Base-by-base conservation (phyloP, 2,797 vertebrate species). In the Poliocrania exsul region DNA sequence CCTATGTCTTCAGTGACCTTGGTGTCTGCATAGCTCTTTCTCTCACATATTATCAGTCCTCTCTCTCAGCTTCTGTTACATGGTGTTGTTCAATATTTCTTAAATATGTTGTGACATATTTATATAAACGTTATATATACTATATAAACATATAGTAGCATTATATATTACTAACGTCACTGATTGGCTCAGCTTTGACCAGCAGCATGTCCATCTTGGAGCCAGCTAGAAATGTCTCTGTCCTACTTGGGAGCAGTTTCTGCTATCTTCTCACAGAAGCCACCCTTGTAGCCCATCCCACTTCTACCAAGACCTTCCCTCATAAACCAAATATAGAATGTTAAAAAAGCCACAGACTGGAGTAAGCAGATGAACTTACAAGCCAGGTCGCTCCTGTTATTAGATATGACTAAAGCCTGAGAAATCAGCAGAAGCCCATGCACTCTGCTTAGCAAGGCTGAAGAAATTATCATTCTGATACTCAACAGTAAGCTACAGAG, bases 271-370 rank as follows among this genome's bases (percentile, higher is more conserved):
- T 82, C 12, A 17, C 16, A 57, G 38, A 83, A 71, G 20, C 2
- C 11, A 13, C 10, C 6, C 7, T 38, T 71, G 24, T n/a, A 66
- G 37, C 5, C 7, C 6, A 20, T 15, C 2, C 2, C 8, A 2
- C 9, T 35, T 24, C 31, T 51, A 20, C 6, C 14, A 66, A 80
- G 62, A 49, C 5, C 33, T 75, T 90, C 28, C 14, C 16, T 44
- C 5, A 31, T 26, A 78, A 86, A 20, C 1, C 20, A 26, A 37
- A 56, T 13, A 37, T 2, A 49, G 5, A 62, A 24, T 46, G 8
- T 23, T 69, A 3, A 44, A 75, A 86, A 49, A 2, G 1, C 5
- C 8, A n/a, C 13, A 50, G 47, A 25, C 5, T 46, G 17, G 3
- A 5, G 6, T 46, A 8, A 83, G 28, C 3, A 46, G 29, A 54